Evolutionary conservation across 2,113 vertebrate species (phyloP).

Genomic region (Agelaius phoeniceus): DNA sequence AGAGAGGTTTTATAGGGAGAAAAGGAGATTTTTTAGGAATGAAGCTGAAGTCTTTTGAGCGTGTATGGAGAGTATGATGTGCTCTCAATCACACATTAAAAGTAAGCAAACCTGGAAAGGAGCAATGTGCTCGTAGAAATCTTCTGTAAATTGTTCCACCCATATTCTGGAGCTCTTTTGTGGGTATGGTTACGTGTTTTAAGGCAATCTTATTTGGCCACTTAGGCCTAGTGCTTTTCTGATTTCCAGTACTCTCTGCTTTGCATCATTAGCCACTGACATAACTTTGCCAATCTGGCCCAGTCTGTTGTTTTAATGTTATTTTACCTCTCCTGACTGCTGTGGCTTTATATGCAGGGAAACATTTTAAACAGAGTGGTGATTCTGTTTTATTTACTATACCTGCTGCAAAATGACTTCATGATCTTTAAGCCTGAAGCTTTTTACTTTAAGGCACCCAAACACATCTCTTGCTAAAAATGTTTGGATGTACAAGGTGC

Average conservation of each 20-base stretch:
- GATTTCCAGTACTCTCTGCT: background rate
- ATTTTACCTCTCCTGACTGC: background rate
- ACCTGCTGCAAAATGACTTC: background rate
- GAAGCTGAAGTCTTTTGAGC: background rate
- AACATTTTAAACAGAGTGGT: background rate
- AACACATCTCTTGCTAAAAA: background rate
- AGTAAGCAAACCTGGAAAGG: background rate
- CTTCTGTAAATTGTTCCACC: background rate
- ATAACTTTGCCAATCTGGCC: background rate
- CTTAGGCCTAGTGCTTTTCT: background rate
- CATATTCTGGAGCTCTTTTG: rapidly evolving
- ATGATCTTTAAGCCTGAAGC: background rate
- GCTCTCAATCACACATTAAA: background rate
- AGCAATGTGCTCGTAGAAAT: background rate
- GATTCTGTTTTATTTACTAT: background rate
- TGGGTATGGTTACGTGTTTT: background rate
- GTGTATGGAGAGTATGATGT: background rate
- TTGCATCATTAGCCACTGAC: background rate
- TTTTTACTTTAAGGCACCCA: background rate
- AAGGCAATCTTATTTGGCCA: background rate
- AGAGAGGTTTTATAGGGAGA: background rate
- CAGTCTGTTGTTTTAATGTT: background rate
- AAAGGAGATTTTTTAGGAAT: background rate
- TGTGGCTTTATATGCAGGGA: background rate
- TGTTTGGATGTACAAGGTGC: background rate